Evolutionary conservation across 2,888 invertebrate species (phyloP).

Genomic region (Subacronicta megacephala): DNA sequence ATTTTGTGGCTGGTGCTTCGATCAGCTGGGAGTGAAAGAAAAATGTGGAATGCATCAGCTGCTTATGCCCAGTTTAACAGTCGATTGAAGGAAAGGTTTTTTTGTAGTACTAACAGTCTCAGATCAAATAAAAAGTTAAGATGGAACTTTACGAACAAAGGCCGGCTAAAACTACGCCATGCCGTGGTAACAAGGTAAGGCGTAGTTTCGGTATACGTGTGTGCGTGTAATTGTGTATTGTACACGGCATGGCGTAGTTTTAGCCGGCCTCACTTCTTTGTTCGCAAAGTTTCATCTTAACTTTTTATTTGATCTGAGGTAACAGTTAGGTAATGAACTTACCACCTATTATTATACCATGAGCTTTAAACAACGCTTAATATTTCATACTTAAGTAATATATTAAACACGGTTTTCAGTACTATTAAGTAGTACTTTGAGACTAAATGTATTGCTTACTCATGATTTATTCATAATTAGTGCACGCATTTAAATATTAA

Average conservation of each 20-base stretch:
- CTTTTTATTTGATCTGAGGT: too few relatives aligned
- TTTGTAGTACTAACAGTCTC: conserved; percentile 20
- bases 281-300: too few relatives aligned
- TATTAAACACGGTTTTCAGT: conserved; percentile 32
- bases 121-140: too few relatives aligned
- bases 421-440: conserved; percentile 32
- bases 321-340: conserved; percentile 18
- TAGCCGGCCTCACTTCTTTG: too few relatives aligned
- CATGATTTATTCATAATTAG: conserved; percentile 12
- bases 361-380: conserved; percentile 22
- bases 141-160: too few relatives aligned
- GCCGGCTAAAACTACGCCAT: too few relatives aligned
- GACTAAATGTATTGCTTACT: conserved; percentile 15
- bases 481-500: conserved; percentile 32
- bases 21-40: conserved; percentile 36
- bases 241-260: too few relatives aligned
- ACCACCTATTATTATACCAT: conserved; percentile 26
- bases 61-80: conserved; percentile 32
- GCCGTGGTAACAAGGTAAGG: too few relatives aligned
- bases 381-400: conserved; percentile 5
- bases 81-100: conserved; percentile 31
- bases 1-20: conserved; percentile 25
- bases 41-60: conserved; percentile 40
- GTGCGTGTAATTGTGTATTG: too few relatives aligned
- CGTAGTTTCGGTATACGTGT: too few relatives aligned